Base-by-base conservation (phyloP, 2,797 vertebrate species). In the Rhinichthys osculus region DNA sequence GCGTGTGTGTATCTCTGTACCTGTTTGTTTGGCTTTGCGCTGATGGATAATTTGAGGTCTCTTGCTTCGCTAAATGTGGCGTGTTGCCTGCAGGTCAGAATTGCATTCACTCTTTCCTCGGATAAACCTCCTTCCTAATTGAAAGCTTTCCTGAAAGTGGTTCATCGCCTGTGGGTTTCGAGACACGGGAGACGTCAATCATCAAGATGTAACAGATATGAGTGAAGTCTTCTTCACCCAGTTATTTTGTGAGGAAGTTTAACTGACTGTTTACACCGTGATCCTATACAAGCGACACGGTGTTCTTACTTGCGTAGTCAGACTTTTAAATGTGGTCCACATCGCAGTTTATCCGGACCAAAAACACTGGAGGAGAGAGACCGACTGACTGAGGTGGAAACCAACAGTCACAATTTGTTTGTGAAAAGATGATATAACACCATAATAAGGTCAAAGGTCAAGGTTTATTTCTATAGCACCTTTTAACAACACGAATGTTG, bases 1-100 rank as follows among this genome's bases (percentile, higher is more conserved):
- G 71, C 72, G 87, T 84, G 69, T 87, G 89, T 85, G 57, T 86
- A 57, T 87, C 89, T 83, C 57, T 85, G 57, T 90, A 85, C 86
- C 91, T 87, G 91, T 91, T 91, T 92, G 81, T 91, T 92, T 88
- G 74, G 84, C 79, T 71, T 62, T 80, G 73, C 71, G 83, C 62
- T 79, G 52, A 54, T 69, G 69, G 84, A 69, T 85, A 86, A 86
- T 77, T 64, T 33, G 78, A 82, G 73, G 67, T 71, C 85, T 85
- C 50, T 74, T 79, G 57, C 67, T 79, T 57, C 30, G 35, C 76
- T 62, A 80, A 82, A 83, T 87, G 77, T 30, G 44, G 59, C 62
- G 11, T 33, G 30, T 7, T 82, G 33, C 67, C 70, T 69, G n/a
- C 35, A 72, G 83, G 67, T 33, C 64, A 47, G 54, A 64, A 17